Evolutionary conservation across 2,797 vertebrate genomes (phyloP).

Genomic region (Pitangus sulphuratus): DNA sequence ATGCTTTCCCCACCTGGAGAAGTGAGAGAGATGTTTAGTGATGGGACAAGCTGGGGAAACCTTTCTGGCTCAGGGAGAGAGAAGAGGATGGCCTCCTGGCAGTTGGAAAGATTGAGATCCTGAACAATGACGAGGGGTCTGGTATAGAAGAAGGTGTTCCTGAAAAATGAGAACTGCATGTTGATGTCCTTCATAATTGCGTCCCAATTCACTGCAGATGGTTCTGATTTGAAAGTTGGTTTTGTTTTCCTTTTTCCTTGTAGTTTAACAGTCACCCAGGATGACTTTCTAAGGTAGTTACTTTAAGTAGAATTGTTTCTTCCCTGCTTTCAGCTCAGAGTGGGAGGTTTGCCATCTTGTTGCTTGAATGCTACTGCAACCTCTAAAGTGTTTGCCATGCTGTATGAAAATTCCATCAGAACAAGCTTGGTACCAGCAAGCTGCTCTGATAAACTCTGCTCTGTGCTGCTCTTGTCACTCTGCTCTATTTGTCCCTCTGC

Average conservation of each 20-base stretch:
- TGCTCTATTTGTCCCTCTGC: neutral
- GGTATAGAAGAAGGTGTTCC: neutral
- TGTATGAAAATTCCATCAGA: neutral
- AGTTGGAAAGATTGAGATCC: neutral
- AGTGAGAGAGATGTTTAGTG: neutral
- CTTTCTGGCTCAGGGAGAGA: neutral
- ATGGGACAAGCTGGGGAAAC: neutral
- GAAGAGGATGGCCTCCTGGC: neutral
- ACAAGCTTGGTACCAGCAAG: neutral
- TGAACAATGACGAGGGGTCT: neutral
- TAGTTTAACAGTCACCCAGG: neutral
- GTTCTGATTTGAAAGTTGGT: neutral
- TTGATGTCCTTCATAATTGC: neutral
- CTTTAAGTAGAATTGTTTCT: neutral
- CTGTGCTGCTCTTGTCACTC: neutral
- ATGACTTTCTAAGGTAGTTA: neutral
- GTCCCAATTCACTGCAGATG: neutral
- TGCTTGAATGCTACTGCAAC: neutral
- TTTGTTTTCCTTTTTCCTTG: neutral
- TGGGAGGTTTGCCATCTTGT: neutral
- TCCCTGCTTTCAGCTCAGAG: neutral
- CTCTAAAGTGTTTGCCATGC: neutral
- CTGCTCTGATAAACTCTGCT: neutral
- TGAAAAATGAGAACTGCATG: neutral
- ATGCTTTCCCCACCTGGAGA: neutral